Evolutionary conservation across 2,797 vertebrate species (phyloP).

Genomic region (Alca torda): DNA sequence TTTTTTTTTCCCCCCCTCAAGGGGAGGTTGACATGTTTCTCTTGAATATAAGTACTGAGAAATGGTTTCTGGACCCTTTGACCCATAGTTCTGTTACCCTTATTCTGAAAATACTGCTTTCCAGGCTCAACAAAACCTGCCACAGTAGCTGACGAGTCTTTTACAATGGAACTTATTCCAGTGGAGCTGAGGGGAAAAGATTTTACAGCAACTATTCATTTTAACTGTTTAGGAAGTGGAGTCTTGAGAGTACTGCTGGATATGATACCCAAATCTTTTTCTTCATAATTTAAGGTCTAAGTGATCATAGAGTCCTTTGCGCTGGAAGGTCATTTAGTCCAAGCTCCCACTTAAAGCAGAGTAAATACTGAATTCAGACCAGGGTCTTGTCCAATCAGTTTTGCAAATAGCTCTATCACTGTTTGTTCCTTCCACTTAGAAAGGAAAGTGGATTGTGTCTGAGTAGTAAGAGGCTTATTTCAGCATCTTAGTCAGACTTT

Average conservation of each 20-base stretch:
- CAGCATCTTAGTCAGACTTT: neutral
- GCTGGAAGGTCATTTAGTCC: neutral
- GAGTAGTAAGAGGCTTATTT: neutral
- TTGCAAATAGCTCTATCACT: neutral
- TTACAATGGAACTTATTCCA: neutral
- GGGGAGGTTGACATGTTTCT: neutral
- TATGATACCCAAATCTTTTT: neutral
- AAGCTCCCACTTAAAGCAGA: neutral
- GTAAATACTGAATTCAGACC: neutral
- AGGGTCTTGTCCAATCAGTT: neutral
- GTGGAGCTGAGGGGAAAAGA: neutral
- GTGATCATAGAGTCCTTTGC: neutral
- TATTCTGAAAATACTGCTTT: neutral
- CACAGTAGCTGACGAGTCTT: neutral
- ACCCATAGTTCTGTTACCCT: neutral
- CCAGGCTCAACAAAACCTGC: neutral
- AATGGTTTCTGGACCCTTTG: neutral
- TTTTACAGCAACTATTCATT: neutral
- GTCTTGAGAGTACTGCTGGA: neutral
- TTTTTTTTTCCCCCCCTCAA: neutral
- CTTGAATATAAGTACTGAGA: neutral
- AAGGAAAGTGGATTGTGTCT: neutral
- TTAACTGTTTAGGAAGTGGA: neutral
- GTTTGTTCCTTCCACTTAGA: neutral
- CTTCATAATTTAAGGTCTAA: neutral